Conservation (phyloP, 2,888 invertebrate genomes). For the Campaea margaritaria region DNA sequence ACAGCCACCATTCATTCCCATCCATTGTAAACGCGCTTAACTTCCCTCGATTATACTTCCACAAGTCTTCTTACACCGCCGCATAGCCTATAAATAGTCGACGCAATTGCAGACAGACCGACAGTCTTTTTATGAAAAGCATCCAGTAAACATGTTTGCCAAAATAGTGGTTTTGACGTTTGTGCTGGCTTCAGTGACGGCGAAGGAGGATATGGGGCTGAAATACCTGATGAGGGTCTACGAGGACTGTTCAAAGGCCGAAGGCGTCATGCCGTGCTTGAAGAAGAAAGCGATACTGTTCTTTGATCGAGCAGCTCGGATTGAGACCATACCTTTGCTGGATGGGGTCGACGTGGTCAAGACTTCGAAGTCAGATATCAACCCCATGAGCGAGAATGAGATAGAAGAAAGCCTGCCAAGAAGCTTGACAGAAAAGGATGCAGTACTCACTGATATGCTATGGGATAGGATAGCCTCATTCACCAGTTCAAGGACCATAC, state of each 20-base stretch:
- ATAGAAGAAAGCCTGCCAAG: slow-evolving; percentile 89
- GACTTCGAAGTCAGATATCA: slow-evolving; percentile 72
- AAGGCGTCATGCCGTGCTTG: slow-evolving; percentile 89
- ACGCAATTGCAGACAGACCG: slow-evolving; percentile 56
- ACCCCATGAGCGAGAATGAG: slow-evolving; percentile 87
- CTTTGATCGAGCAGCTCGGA: slow-evolving; percentile 90
- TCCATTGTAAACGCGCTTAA: slow-evolving; percentile 39
- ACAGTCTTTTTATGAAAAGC: slow-evolving; percentile 84
- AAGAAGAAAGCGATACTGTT: slow-evolving; percentile 93
- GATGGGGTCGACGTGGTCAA: slow-evolving; percentile 89
- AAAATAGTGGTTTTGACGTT: slow-evolving; percentile 64
- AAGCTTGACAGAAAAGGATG: slow-evolving; percentile 87
- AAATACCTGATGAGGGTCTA: slow-evolving; percentile 89
- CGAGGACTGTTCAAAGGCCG: slow-evolving; percentile 90
- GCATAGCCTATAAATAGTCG: slow-evolving; percentile 77
- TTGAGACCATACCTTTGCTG: slow-evolving; percentile 85
- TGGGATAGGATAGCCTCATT: slow-evolving; percentile 89
- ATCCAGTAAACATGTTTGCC: slow-evolving; percentile 56
- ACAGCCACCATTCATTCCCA: slow-evolving; percentile 38
- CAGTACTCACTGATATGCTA: slow-evolving; percentile 88
- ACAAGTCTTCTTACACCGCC: slow-evolving; percentile 28
- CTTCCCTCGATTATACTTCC: slow-evolving; percentile 63
- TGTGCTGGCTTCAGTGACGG: slow-evolving; percentile 52
- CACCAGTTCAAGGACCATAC: slow-evolving; percentile 90
- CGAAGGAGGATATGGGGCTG: slow-evolving; percentile 84